Evolutionary conservation across 2,797 vertebrate species (phyloP), one percentile per base, ranked within the genome.

Genomic region (Hipposideros larvatus): DNA sequence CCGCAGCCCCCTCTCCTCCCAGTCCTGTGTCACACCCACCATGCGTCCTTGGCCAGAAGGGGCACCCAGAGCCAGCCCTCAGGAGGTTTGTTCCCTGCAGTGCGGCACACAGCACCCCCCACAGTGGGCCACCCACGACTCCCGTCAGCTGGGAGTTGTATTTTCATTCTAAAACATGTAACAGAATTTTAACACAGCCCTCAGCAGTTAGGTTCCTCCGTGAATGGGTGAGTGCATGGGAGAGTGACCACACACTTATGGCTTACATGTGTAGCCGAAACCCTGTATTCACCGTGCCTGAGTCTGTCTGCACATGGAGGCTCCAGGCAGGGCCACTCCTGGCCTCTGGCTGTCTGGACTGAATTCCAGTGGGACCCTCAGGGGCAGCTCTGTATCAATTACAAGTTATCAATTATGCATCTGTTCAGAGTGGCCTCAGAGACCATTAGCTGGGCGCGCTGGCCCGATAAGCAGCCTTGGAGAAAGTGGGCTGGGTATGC

Each of bases 341-440:
- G 79, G 84, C 13, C 77, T 85, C 96, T 13, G 31, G 65, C 83
- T 93, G 83, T 91, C 93, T 90, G 75, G 94, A 79, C 74, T 66
- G 65, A 89, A 78, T 80, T 96, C 94, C 87, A 0, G 5, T 4
- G 95, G 96, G 93, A 92, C 61, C 26, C 70, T 84, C 78, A 73
- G 31, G 93, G 96, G 83, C 85, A 96, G 94, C 11, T 21, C 43
- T 53, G 2, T 90, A 83, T 95, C 74, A 93, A 78, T 98, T 96
- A 41, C 94, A 93, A 87, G 77, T 87, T 95, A 97, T 97, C 80
- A 97, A 93, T 96, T 92, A 97, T 96, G 89, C 79, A 91, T 79
- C 65, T 6, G 5, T 53, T 59, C 87, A 75, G 77, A 96, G 88
- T 87, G 73, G 93, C 92, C 95, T 41, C 61, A 91, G 63, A 92